phyloP scores from a whole-genome alignment of 2,113 vertebrate species.

The Hylia prasina region DNA sequence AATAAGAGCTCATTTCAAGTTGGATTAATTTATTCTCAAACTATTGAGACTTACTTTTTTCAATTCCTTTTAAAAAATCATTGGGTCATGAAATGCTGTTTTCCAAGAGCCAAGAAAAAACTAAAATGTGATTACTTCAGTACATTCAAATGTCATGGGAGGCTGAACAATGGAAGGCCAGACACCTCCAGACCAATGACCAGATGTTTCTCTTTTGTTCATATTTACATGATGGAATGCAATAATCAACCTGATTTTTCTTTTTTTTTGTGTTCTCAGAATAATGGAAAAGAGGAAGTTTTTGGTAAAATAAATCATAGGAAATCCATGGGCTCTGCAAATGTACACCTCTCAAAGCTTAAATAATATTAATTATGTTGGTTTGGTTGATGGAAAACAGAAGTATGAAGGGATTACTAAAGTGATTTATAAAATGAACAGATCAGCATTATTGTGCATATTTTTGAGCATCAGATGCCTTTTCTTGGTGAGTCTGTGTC shows the following conservation, averaged over 20 bases:
- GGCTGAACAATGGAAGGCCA: background rate
- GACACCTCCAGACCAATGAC: background rate
- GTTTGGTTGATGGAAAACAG: background rate
- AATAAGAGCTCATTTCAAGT: slow-evolving; percentile 17
- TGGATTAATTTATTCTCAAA: slow-evolving; percentile 58
- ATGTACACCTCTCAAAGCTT: background rate
- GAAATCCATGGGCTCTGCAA: background rate
- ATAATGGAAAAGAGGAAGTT: background rate
- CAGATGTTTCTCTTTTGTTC: slow-evolving; percentile 10
- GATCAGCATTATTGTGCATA: background rate
- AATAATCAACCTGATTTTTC: background rate
- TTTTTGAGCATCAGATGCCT: background rate
- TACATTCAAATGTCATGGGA: background rate
- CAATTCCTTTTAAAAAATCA: slow-evolving; percentile 47
- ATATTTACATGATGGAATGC: background rate
- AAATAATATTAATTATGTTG: background rate
- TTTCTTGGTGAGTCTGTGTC: background rate
- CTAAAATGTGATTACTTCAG: background rate
- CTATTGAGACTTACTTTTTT: slow-evolving; percentile 19
- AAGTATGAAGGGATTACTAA: background rate
- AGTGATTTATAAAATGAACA: background rate
- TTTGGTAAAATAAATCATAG: background rate
- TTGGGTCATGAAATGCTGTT: slow-evolving; percentile 20
- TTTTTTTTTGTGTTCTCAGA: background rate
- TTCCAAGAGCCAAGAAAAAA: slow-evolving; percentile 49